Conservation (phyloP, 2,113 vertebrate genomes). For the Pelvicachromis taeniatus region DNA sequence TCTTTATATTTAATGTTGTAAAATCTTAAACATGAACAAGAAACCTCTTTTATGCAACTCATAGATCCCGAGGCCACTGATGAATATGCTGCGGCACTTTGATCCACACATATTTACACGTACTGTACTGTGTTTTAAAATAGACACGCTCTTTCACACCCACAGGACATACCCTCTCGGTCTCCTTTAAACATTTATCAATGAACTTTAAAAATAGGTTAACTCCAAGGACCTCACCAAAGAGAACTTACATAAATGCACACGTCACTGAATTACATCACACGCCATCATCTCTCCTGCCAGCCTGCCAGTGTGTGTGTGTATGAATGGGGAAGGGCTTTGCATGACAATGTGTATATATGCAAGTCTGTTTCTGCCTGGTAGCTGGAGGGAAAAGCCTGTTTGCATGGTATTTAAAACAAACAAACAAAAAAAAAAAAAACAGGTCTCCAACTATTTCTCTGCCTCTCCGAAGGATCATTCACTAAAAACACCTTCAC, state of each 20-base stretch:
- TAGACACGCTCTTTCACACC: neutral
- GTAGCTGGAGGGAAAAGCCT: constrained; percentile 23
- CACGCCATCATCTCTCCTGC: constrained; percentile 31
- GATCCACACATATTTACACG: neutral
- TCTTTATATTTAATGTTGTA: neutral
- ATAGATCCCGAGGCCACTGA: neutral
- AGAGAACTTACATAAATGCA: constrained; percentile 57
- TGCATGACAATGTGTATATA: neutral
- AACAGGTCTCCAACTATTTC: constrained; percentile 22
- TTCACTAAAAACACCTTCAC: constrained; percentile 64
- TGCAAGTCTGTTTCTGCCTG: constrained; percentile 1
- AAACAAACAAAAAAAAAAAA: neutral
- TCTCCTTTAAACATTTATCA: constrained; percentile 38
- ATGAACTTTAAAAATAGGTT: constrained; percentile 45
- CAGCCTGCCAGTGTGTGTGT: neutral
- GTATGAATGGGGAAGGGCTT: constrained; percentile 45
- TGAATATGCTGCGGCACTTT: neutral
- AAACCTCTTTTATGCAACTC: neutral
- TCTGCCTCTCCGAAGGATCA: constrained; percentile 58
- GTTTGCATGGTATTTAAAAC: constrained; percentile 21
- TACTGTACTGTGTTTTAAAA: neutral
- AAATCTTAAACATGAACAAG: neutral
- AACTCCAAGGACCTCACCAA: constrained; percentile 45
- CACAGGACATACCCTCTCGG: neutral
- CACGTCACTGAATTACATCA: constrained; percentile 65